Base-by-base conservation (phyloP, 2,888 invertebrate genomes). In the Lissocephala sabroskyi region DNA sequence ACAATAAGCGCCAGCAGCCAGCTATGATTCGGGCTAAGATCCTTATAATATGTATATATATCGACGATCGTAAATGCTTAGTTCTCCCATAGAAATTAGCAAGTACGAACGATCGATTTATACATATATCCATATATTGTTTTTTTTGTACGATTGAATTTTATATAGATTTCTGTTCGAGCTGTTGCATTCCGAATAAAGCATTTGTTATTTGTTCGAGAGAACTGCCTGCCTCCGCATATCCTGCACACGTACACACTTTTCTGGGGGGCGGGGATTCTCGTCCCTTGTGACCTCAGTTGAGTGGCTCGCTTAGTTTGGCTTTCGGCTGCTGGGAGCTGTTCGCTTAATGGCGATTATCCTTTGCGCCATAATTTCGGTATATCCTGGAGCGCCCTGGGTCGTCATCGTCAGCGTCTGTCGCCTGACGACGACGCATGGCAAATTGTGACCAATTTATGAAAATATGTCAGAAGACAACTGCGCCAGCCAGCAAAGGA, bases 391-490 rank as follows among this genome's bases (percentile, higher is more conserved):
- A 23, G 23, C 23, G 3, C 23, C 23, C 23, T n/a, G n/a, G n/a
- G n/a, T n/a, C n/a, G n/a, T n/a, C n/a, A n/a, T n/a, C n/a, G n/a
- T n/a, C n/a, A n/a, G n/a, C n/a, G n/a, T n/a, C n/a, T n/a, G n/a
- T n/a, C n/a, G n/a, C n/a, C n/a, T n/a, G n/a, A n/a, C n/a, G n/a
- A n/a, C 47, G 59, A 44, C 59, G 71, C 71, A 75, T 75, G 55
- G 59, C 71, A 75, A 74, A 65, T 74, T 64, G 77, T 65, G 52
- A 52, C 67, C 75, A 74, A 77, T 77, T 77, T 77, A 70, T 74
- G 65, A 63, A 63, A 73, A 76, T 68, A 65, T 70, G 70, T 59
- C 45, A 23, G 26, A 45, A 43, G 36, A 44, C 45, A 33, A 13
- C n/a, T 7, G 2, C 36, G 13, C 30, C 10, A 26, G 16, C 13